Base-by-base conservation (phyloP, 1,140 invertebrate genomes). In the Ganaspis sp. region DNA sequence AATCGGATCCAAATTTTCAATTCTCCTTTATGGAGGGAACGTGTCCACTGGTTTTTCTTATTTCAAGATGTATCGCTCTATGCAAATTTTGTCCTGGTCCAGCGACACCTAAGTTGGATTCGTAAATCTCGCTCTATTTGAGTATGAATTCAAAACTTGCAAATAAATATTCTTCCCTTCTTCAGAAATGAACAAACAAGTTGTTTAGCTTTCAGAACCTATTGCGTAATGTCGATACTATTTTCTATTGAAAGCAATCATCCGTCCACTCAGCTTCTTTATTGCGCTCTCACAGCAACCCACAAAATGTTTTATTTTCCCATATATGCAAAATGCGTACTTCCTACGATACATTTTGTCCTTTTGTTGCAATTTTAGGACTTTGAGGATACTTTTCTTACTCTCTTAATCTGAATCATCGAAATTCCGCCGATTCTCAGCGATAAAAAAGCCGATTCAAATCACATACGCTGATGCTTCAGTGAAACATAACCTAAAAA, bases 1-100 rank as follows among this genome's bases (percentile, higher is more conserved):
- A 87, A 88, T 88, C 86, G 81, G 71, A 72, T 58, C 75, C 77
- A 70, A 82, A 83, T 87, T 85, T 70, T 26, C 40, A 75, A 80
- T 82, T 82, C 81, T 42, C 76, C 71, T 75, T 71, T 78, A 74
- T 74, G 69, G 75, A 76, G 26, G 21, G 42, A 38, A 74, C 74
- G 74, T 79, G 73, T 82, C 77, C 77, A 70, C 54, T 37, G 37
- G 49, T 73, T 80, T 77, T 73, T 80, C 75, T 72, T 75, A 75
- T 72, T 75, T 45, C 53, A 4, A 54, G 69, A 34, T 77, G 72
- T 70, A 80, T 76, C 72, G 54, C 69, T 72, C 72, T 81, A 80
- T 80, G 74, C 37, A 77, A 69, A 79, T 81, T 73, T 79, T 70
- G 54, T 26, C 54, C 54, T 3, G 23, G 54, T 64, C 54, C 54